These are phyloP conservation scores for Atherix ibis DNA, from an alignment of 2,888 invertebrate species.

Conservation along the genomic window DNA sequence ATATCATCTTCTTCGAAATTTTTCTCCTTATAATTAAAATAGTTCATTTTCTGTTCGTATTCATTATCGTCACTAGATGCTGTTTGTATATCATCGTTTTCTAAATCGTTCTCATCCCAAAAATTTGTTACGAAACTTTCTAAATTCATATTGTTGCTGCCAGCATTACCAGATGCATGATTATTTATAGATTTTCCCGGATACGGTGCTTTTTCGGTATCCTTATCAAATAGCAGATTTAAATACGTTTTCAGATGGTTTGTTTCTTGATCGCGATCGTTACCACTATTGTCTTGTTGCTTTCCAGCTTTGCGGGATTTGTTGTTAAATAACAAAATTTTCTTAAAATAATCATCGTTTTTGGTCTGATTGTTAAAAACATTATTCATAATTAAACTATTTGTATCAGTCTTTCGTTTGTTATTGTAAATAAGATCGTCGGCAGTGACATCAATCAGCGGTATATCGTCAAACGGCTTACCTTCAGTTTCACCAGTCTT, in stretches of 20 bases:
- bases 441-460: constrained; percentile 19
- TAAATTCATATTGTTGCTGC: neutral
- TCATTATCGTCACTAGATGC: constrained; percentile 26
- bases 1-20: constrained; percentile 31
- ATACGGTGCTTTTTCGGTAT: constrained; percentile 11
- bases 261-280: constrained; percentile 9
- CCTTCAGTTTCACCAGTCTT: neutral
- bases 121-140: neutral
- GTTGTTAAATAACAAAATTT: constrained; percentile 13
- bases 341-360: constrained; percentile 15
- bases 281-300: constrained; percentile 4
- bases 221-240: constrained; percentile 21
- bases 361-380: constrained; percentile 15
- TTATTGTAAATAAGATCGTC: constrained; percentile 21
- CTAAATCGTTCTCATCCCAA: constrained; percentile 4
- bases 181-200: neutral
- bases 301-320: neutral
- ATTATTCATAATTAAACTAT: constrained; percentile 14
- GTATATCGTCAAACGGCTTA: neutral
- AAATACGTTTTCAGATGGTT: constrained; percentile 15
- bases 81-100: constrained; percentile 20
- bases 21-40: constrained; percentile 28
- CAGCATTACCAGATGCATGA: neutral
- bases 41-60: constrained; percentile 15
- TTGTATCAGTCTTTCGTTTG: constrained; percentile 21